Base-by-base conservation (phyloP, 2,797 vertebrate genomes). In the Sebastes diaconus region DNA sequence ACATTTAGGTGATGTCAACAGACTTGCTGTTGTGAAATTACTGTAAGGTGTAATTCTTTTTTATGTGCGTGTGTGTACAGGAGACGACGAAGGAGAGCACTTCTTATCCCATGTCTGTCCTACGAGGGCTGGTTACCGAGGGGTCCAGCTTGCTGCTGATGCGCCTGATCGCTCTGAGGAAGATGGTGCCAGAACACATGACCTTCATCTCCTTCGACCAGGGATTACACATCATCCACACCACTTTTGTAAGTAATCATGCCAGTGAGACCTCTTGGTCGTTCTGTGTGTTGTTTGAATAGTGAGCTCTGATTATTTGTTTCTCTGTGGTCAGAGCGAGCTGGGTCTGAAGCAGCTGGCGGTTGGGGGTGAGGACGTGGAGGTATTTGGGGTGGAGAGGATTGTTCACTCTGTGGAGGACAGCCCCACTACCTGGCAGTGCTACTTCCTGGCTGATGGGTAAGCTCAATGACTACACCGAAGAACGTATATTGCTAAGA, bases 361-460 rank as follows among this genome's bases (percentile, higher is more conserved):
- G 1, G 78, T 97, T 73, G 94, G 92, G 6, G 93, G 29, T 1
- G 84, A 95, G 39, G 73, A 90, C 8, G 65, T 85, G 0, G 94
- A 97, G 54, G 97, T 96, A 6, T 96, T 97, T 75, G 97, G 97
- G 18, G 90, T 99, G 50, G 93, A 98, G 90, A 94, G 96, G 84
- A 90, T 81, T 0, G 16, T 97, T 61, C 88, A 90, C 20, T 73
- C 90, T 0, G n/a, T 52, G 6, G 55, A 88, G 0, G 93, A 93
- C 2, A 4, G 86, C 70, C 91, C 96, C 8, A 75, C 81, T 1
- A 86, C 90, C 34, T 98, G 97, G 95, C 96, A 97, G 27, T 95
- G 94, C 95, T 97, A 95, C 93, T 96, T 98, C 84, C 95, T 99
- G 24, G 70, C 94, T 3, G 96, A 96, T 18, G 98, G 98, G 98